phyloP scores from a whole-genome alignment of 2,113 vertebrate genomes.

The Corvus moneduloides region DNA sequence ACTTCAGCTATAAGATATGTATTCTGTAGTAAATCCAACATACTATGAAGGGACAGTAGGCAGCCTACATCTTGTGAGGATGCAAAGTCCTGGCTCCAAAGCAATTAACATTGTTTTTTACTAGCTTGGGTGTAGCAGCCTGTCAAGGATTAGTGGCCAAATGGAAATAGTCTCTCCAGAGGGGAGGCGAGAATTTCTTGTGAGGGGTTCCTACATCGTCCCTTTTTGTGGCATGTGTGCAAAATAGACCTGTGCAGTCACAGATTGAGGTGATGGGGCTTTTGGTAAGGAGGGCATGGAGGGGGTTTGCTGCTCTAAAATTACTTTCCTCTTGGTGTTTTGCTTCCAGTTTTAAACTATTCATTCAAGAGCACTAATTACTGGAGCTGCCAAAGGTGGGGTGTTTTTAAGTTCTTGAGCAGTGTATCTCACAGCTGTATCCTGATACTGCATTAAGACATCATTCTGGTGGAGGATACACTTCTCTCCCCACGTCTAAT shows the following conservation, averaged over 20 bases:
- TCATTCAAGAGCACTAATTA: neutral
- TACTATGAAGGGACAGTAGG: neutral
- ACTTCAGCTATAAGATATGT: neutral
- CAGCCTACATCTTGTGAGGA: neutral
- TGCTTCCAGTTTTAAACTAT: neutral
- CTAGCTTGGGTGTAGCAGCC: neutral
- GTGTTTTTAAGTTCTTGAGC: neutral
- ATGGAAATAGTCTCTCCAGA: neutral
- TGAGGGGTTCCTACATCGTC: neutral
- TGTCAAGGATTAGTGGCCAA: neutral
- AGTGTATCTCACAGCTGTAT: neutral
- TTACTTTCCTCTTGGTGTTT: neutral
- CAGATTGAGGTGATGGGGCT: neutral
- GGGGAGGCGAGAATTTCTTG: neutral
- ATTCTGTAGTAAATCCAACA: neutral
- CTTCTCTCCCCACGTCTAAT: neutral
- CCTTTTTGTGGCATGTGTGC: neutral
- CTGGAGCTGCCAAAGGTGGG: neutral
- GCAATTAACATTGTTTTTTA: neutral
- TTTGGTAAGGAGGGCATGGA: neutral
- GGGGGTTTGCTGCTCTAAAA: neutral
- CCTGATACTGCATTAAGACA: neutral
- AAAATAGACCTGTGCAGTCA: neutral
- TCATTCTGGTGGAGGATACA: neutral
- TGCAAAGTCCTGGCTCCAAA: neutral